Percentiles rank a stretch among this genome's conserved stretches.
Conservation (phyloP, 2,888 invertebrate genomes). For the Emmelina monodactyla region DNA sequence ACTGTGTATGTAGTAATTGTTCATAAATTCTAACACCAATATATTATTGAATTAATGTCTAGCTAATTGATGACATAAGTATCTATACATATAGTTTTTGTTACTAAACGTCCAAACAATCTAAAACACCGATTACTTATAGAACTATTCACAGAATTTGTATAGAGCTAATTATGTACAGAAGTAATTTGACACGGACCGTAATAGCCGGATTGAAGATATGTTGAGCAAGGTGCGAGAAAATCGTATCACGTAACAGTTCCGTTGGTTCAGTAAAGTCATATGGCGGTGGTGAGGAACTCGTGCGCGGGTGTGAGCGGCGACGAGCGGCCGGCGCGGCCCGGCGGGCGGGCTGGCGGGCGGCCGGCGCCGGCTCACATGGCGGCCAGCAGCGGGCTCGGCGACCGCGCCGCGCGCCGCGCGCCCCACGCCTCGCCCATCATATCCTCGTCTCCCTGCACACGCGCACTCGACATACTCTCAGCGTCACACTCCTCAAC, state of each 20-base stretch:
- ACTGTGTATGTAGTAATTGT: not conserved
- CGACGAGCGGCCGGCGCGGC: slow-evolving; percentile 4
- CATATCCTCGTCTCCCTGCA: slow-evolving; percentile 71
- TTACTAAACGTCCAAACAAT: not conserved
- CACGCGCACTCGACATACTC: slow-evolving; percentile 66
- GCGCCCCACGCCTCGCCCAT: slow-evolving; percentile 65
- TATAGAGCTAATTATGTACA: slow-evolving; percentile 19
- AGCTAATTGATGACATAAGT: not conserved
- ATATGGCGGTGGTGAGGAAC: slow-evolving; percentile 12
- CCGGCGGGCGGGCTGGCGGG: slow-evolving; percentile 11
- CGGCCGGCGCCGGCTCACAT: slow-evolving; percentile 28
- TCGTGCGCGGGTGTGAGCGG: slow-evolving; percentile 13
- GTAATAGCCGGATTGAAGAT: slow-evolving; percentile 26
- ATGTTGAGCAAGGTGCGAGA: slow-evolving; percentile 21
- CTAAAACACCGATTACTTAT: not conserved
- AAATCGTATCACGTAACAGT: not conserved
- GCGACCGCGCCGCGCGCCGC: slow-evolving; percentile 47
- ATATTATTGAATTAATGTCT: not conserved
- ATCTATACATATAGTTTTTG: not conserved
- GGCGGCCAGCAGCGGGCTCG: slow-evolving; percentile 54
- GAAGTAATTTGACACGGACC: slow-evolving; percentile 19
- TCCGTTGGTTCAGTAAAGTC: not conserved
- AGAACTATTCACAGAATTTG: not conserved
- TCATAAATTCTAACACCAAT: slow-evolving; percentile 1
- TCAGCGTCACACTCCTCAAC: slow-evolving; percentile 63